Evolutionary conservation across 1,140 invertebrate genomes (phyloP).

Genomic region (Drosophila suzukii): DNA sequence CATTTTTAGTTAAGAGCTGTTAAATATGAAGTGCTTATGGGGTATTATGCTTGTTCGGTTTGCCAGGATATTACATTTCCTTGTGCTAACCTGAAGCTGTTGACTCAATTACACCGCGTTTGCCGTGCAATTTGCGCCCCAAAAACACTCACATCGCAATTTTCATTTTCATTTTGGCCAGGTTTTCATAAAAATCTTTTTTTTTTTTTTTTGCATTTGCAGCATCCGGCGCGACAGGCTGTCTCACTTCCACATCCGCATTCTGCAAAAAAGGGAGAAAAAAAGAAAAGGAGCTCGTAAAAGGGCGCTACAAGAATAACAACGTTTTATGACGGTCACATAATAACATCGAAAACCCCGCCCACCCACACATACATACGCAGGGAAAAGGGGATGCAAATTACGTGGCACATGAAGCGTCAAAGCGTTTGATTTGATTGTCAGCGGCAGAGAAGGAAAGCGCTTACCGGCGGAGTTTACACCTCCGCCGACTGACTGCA

Average conservation of each 20-base stretch:
- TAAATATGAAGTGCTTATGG: conserved; percentile 32
- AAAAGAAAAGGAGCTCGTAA: conserved; percentile 58
- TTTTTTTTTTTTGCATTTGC: conserved; percentile 65
- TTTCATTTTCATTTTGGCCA: conserved; percentile 46
- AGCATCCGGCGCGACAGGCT: conserved; percentile 72
- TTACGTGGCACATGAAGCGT: conserved; percentile 65
- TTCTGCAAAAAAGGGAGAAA: background rate
- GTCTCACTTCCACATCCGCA: conserved; percentile 23
- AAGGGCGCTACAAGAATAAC: conserved; percentile 30
- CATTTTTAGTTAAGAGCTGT: no score
- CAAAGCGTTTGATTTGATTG: conserved; percentile 76
- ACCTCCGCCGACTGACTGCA: conserved; percentile 1
- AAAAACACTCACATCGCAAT: conserved; percentile 39
- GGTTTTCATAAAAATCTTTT: conserved; percentile 70
- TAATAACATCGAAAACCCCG: conserved; percentile 51
- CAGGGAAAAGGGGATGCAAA: conserved; percentile 52
- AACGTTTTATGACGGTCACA: conserved; percentile 78
- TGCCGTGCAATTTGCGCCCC: conserved; percentile 58
- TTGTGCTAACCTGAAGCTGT: conserved; percentile 42
- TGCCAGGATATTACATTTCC: conserved; percentile 35
- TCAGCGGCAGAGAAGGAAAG: conserved; percentile 25
- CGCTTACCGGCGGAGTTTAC: background rate
- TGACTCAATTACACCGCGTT: conserved; percentile 78
- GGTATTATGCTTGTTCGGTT: conserved; percentile 8
- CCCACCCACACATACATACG: conserved; percentile 20